Percentiles rank a stretch among this genome's conserved stretches.
Evolutionary conservation across 2,113 vertebrate species (phyloP).

Genomic region (Raphicerus campestris): DNA sequence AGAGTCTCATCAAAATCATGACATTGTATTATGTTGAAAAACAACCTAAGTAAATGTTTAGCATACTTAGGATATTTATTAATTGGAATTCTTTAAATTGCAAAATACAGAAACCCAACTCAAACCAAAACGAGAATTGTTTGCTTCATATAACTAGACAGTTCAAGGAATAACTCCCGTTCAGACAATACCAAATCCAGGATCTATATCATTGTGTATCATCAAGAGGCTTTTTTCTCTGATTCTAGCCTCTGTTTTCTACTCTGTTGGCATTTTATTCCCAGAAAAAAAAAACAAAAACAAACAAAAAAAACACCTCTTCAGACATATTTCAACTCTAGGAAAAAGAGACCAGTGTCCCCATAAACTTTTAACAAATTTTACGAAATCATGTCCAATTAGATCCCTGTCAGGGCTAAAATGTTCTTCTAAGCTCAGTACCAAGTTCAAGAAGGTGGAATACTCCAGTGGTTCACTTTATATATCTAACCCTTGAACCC

Average conservation of each 20-base stretch:
- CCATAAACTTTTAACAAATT: not conserved
- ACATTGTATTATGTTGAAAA: not conserved
- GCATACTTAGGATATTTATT: not conserved
- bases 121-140: not conserved
- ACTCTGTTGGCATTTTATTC: not conserved
- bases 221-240: not conserved
- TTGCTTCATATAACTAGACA: not conserved
- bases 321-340: not conserved
- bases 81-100: not conserved
- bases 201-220: not conserved
- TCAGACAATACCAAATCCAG: too few relatives aligned
- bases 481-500: not conserved
- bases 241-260: not conserved
- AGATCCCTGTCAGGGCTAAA: not conserved
- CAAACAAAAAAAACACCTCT: not conserved
- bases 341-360: not conserved
- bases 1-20: not conserved
- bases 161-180: not conserved
- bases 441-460: not conserved
- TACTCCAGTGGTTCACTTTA: not conserved
- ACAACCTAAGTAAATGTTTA: not conserved
- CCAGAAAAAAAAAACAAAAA: not conserved
- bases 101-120: not conserved
- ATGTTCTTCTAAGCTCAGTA: not conserved
- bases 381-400: not conserved